Percentiles rank a stretch among this genome's conserved stretches.
Evolutionary conservation across 2,113 vertebrate genomes (phyloP).

Genomic region (Sinosuthora webbiana): DNA sequence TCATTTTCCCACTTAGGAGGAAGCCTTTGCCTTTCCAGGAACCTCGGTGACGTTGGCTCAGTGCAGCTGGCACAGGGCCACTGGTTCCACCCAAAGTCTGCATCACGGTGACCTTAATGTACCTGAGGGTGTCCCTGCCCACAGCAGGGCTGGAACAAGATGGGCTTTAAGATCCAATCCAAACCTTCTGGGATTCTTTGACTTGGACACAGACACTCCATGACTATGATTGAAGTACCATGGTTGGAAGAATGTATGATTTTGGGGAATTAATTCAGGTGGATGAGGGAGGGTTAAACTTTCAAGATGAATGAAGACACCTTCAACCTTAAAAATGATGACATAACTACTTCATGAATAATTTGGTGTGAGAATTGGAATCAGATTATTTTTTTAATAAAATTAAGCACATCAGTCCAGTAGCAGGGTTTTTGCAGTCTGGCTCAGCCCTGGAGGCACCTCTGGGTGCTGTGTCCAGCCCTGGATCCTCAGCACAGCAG

Average conservation of each 20-base stretch:
- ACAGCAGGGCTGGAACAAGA: not conserved
- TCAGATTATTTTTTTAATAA: not conserved
- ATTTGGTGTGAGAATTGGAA: not conserved
- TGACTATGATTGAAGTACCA: not conserved
- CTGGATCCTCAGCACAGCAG: not conserved
- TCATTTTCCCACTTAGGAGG: not conserved
- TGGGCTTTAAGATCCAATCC: not conserved
- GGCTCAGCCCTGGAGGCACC: not conserved
- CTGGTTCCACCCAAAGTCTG: not conserved
- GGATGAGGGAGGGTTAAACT: not conserved
- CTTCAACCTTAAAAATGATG: not conserved
- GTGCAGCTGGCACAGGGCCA: not conserved
- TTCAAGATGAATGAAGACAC: not conserved
- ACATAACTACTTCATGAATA: not conserved
- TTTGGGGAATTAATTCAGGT: not conserved
- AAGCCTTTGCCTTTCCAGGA: not conserved
- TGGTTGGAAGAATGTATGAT: not conserved
- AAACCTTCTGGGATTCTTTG: not conserved
- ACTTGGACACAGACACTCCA: too few species aligned
- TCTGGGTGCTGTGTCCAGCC: not conserved
- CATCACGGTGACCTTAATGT: accelerated
- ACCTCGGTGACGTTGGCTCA: accelerated
- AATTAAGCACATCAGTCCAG: not conserved
- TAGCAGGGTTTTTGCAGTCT: not conserved
- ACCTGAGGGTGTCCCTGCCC: not conserved